These are phyloP conservation scores for Eledone cirrhosa DNA, from an alignment of 2,888 invertebrate species.

Conservation along the genomic window DNA sequence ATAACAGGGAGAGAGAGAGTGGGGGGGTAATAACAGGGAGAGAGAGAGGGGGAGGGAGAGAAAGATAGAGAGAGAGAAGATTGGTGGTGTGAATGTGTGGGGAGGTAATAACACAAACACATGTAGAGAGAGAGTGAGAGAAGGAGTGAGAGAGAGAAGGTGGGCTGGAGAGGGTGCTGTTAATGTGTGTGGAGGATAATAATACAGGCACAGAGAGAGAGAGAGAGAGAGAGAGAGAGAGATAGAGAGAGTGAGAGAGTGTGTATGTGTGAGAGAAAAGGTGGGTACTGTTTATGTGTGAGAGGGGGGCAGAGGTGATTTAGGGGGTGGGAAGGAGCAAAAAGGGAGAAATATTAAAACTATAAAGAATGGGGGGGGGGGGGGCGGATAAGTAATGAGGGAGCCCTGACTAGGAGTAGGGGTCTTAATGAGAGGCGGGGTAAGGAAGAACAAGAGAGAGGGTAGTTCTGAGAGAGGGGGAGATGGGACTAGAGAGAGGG, in stretches of 20 bases:
- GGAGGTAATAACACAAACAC: not conserved
- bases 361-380: not conserved
- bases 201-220: not conserved
- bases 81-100: conserved; percentile 21
- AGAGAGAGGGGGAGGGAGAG: not conserved
- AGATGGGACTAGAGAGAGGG: conserved; percentile 26
- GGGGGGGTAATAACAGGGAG: not conserved
- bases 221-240: not conserved
- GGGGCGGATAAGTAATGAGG: too few species aligned
- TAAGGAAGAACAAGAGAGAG: too few species aligned
- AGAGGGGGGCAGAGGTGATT: not conserved
- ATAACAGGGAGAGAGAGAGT: too few species aligned
- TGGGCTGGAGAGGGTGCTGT: not conserved
- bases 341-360: too few species aligned
- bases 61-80: conserved; percentile 5
- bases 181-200: not conserved
- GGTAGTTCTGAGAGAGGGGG: conserved; percentile 14
- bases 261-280: conserved; percentile 28
- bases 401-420: too few species aligned
- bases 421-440: not conserved
- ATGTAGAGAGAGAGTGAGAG: conserved; percentile 9
- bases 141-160: conserved; percentile 18
- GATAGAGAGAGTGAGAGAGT: too few species aligned
- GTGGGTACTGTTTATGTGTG: not conserved
- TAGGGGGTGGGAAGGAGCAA: not conserved